Conservation (phyloP, 2,888 invertebrate genomes). For the Tolmerus cingulatus region DNA sequence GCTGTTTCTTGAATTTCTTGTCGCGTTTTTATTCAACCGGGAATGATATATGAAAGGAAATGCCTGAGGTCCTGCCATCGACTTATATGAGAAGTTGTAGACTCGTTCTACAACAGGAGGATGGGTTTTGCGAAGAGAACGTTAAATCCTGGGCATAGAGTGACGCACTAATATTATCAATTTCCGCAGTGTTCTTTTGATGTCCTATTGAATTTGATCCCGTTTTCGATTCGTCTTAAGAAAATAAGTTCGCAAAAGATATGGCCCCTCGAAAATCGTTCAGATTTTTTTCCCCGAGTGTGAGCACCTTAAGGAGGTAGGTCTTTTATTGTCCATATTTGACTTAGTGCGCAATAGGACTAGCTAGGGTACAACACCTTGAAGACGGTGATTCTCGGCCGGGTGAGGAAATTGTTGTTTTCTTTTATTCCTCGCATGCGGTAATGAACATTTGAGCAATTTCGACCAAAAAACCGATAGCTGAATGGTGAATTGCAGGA, state of each 20-base stretch:
- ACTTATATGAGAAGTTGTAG: neutral
- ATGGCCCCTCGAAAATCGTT: neutral
- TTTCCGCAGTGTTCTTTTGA: neutral
- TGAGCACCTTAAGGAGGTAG: neutral
- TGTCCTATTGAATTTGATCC: neutral
- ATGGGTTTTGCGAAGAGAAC: neutral
- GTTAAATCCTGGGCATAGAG: neutral
- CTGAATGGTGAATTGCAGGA: neutral
- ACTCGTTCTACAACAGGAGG: neutral
- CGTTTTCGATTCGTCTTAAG: neutral
- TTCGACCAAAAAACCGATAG: neutral
- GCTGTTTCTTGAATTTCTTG: conserved; percentile 22
- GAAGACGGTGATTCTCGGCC: neutral
- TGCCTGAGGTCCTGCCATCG: neutral
- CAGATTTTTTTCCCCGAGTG: neutral
- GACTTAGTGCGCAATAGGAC: neutral
- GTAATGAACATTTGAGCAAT: conserved; percentile 19
- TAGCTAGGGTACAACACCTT: neutral
- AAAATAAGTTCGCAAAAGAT: neutral
- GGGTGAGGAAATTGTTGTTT: neutral
- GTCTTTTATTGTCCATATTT: neutral
- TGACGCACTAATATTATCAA: neutral
- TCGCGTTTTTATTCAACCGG: conserved; percentile 3
- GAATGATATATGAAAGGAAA: conserved; percentile 24
- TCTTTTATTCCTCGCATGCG: neutral